Conservation (phyloP, 92 coral and sea anemone genomes). For the Bergia puertoricense region DNA sequence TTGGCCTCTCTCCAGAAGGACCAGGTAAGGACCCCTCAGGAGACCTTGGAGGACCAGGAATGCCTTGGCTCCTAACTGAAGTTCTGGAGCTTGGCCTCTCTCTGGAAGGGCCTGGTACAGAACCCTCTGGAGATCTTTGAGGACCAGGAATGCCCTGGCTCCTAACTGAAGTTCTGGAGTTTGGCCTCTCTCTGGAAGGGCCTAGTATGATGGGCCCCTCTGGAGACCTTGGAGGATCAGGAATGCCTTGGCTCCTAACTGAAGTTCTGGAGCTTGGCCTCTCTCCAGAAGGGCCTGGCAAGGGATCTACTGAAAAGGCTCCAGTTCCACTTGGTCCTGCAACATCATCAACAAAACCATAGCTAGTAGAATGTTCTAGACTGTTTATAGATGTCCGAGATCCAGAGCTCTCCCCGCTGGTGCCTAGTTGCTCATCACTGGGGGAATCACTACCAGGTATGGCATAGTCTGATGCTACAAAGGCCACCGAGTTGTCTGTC, state of each 20-base stretch:
- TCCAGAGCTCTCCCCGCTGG: slow-evolving; percentile 5
- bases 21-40: not conserved
- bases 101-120: not conserved
- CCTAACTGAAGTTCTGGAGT: slow-evolving; percentile 19
- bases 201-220: not conserved
- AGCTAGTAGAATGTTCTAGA: slow-evolving; percentile 1
- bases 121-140: not conserved
- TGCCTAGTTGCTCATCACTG: slow-evolving; percentile 19
- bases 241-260: slow-evolving; percentile 1
- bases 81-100: slow-evolving; percentile 26
- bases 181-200: slow-evolving; percentile 3
- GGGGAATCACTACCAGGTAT: slow-evolving; percentile 5
- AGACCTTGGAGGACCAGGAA: not conserved
- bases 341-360: not conserved
- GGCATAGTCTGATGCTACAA: not conserved
- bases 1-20: not conserved
- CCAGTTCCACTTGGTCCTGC: slow-evolving; percentile 39
- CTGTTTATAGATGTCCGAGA: slow-evolving; percentile 30
- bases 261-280: slow-evolving; percentile 29
- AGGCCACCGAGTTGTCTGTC: slow-evolving; percentile 5
- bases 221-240: not conserved
- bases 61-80: slow-evolving; percentile 17
- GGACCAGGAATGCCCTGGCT: not conserved
- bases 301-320: not conserved
- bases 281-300: not conserved